Base-by-base conservation (phyloP, 2,113 vertebrate species). In the Crotalus helleri region DNA sequence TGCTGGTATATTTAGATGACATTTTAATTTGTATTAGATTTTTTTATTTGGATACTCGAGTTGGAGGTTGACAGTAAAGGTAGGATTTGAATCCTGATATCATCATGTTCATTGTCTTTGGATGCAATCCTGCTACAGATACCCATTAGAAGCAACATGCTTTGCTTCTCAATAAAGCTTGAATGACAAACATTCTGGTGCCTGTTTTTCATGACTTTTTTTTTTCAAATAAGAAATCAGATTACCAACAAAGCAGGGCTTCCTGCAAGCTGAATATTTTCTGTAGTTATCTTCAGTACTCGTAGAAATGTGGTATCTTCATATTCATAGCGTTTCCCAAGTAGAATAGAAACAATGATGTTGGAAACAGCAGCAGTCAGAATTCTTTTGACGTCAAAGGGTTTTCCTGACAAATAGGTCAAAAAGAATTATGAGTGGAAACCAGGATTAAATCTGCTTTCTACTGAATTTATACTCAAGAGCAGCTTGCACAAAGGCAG, bases 261-360 rank as follows among this genome's bases (percentile, higher is more conserved):
- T 90, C 95, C 97, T 2, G 51, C 0, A 23, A 97, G 87, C 58
- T 64, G 94, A 29, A 91, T 0, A 9, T 95, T 97, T 96, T 96
- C 93, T 8, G 21, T 55, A 12, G 91, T 11, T 88, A 97, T 33
- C 9, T 49, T 46, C 91, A 96, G 7, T 39, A 96, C 93, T 61
- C 90, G 96, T 94, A 96, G 69, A 74, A 97, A 97, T 4, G 81
- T 93, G 15, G 92, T 10, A 49, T 97, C 94, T 69, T 96, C 92
- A 24, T 97, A 96, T 10, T 96, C 94, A 91, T 94, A 97, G 11
- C 92, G 61, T 85, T 97, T 96, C 46, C 96, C 97, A 92, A 97
- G 39, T 88, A 97, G 24, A 69, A 97, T 88, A 0, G 96, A 96
- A 29, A 96, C 94, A 11, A 96, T 96, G 87, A 96, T 61, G 1